phyloP scores from a whole-genome alignment of 1,140 invertebrate genomes.

The Coelopa frigida region DNA sequence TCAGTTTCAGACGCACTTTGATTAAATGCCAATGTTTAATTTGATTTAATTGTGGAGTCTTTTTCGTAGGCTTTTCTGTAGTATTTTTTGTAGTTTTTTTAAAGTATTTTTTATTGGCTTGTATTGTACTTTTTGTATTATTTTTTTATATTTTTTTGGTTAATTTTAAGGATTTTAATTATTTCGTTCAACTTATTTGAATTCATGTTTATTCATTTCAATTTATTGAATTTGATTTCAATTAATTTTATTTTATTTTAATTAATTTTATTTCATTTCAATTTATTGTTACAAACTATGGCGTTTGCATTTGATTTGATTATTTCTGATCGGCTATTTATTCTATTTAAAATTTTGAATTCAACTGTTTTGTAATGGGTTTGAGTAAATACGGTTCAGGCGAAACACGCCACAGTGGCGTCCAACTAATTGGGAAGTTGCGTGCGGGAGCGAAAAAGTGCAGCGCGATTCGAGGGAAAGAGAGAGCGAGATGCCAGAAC shows the following conservation, averaged over 20 bases:
- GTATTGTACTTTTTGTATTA: slow-evolving; percentile 28
- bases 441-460: too few species aligned
- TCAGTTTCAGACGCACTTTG: too few species aligned
- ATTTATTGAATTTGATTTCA: neutral
- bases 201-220: neutral
- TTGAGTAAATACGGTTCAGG: too few species aligned
- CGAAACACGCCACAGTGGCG: too few species aligned
- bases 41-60: too few species aligned
- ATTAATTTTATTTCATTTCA: neutral
- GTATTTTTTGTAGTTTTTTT: slow-evolving; percentile 3
- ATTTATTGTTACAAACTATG: slow-evolving; percentile 4
- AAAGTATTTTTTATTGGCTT: slow-evolving; percentile 15
- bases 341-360: too few species aligned
- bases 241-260: slow-evolving; percentile 1
- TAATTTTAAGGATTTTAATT: neutral
- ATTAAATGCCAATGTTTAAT: too few species aligned
- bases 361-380: too few species aligned
- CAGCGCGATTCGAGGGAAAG: too few species aligned
- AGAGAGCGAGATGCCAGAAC: too few species aligned
- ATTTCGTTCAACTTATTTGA: neutral
- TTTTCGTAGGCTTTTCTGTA: slow-evolving; percentile 1
- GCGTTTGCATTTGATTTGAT: neutral
- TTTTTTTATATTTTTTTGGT: neutral
- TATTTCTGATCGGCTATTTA: too few species aligned
- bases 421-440: too few species aligned